Percentiles rank a stretch among this genome's conserved stretches.
These are phyloP conservation scores for Anoura caudifer DNA, from an alignment of 2,113 vertebrate species.

Conservation along the genomic window DNA sequence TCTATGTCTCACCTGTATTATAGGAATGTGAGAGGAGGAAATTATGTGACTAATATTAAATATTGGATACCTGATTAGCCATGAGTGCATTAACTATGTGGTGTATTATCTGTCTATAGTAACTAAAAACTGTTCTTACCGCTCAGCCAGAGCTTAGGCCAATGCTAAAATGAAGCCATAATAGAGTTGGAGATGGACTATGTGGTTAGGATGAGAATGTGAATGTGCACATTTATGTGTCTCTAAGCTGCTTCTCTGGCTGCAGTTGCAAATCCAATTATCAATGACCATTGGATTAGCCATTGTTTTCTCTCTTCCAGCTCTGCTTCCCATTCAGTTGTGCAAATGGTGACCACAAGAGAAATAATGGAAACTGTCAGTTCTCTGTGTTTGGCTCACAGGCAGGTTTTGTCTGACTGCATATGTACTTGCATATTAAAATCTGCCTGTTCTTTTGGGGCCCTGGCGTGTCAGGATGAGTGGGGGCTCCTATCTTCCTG, in stretches of 20 bases:
- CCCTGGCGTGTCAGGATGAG: not conserved
- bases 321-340: not conserved
- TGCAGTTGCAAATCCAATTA: constrained; percentile 36
- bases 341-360: not conserved
- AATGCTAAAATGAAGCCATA: not conserved
- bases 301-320: constrained; percentile 36
- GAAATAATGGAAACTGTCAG: not conserved
- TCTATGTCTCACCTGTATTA: not conserved
- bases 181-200: not conserved
- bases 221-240: constrained; percentile 39
- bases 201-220: constrained; percentile 19
- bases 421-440: not conserved
- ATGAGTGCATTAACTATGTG: not conserved
- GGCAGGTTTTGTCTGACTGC: not conserved
- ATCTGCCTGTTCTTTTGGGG: not conserved
- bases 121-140: not conserved
- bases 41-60: not conserved
- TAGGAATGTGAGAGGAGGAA: not conserved
- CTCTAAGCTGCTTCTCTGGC: constrained; percentile 7
- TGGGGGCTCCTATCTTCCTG: not conserved
- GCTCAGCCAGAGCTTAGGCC: not conserved
- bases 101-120: constrained; percentile 18
- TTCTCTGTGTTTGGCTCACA: constrained; percentile 11
- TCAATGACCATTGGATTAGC: constrained; percentile 39
- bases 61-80: not conserved